A percentile compares a stretch with the other conserved stretches of the same genome.
Conservation (phyloP, 2,113 vertebrate species). For the Formicarius rufipectus region DNA sequence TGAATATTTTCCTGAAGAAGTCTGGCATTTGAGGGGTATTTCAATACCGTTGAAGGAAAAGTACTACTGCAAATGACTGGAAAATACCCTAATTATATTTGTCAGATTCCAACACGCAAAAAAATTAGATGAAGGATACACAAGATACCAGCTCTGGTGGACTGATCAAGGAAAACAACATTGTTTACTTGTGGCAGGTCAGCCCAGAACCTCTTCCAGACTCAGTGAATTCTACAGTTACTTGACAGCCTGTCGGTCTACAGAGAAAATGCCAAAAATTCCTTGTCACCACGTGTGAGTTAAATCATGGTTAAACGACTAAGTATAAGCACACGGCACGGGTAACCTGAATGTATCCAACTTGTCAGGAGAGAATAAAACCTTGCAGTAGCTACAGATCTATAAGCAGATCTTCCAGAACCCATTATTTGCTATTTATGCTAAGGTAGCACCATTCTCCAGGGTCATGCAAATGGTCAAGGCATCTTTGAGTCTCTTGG, state of each 20-base stretch:
- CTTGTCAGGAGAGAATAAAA: neutral
- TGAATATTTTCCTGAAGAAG: constrained; percentile 19
- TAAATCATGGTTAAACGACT: neutral
- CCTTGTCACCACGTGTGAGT: neutral
- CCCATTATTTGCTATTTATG: neutral
- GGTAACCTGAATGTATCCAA: neutral
- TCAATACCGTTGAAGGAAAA: neutral
- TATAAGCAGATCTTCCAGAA: neutral
- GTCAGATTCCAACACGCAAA: neutral
- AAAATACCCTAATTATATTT: neutral
- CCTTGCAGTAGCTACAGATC: neutral
- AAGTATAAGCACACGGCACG: neutral
- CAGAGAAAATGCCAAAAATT: neutral
- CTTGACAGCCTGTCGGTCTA: neutral
- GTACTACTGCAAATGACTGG: neutral
- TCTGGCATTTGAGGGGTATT: neutral
- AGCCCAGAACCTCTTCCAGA: neutral
- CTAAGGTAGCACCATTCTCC: neutral
- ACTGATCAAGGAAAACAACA: constrained; percentile 9
- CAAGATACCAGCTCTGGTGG: neutral
- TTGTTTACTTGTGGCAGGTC: neutral
- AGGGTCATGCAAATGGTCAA: neutral
- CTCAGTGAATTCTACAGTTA: neutral
- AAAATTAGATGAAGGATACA: constrained; percentile 13
- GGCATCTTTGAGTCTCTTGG: neutral